Evolutionary conservation across 2,797 vertebrate genomes (phyloP).

Genomic region (Phataginus tricuspis): DNA sequence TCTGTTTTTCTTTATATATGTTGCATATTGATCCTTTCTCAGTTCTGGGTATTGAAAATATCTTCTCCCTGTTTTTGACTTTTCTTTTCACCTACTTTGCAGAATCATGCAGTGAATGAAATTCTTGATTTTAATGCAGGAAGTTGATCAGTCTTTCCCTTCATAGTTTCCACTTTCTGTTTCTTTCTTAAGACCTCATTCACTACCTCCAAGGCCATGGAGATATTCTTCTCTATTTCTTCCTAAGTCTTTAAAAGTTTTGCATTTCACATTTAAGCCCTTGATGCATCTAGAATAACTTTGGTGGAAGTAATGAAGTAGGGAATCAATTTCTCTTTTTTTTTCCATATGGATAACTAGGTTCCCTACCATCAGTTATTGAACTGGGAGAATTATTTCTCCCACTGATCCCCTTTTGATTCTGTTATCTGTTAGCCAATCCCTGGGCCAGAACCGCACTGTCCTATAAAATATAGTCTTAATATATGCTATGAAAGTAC

Average conservation of each 20-base stretch:
- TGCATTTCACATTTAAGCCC: not conserved
- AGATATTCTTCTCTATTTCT: not conserved
- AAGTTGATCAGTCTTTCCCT: not conserved
- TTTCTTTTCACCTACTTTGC: not conserved
- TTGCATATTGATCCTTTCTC: not conserved
- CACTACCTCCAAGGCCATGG: not conserved
- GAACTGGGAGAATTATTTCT: not conserved
- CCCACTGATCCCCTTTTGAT: not conserved
- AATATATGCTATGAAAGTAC: not conserved
- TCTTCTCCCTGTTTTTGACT: not conserved
- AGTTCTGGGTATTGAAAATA: not conserved
- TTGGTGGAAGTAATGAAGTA: not conserved
- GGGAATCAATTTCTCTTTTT: not conserved
- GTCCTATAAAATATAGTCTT: not conserved
- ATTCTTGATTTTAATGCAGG: not conserved
- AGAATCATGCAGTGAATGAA: not conserved
- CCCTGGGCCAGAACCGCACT: not conserved
- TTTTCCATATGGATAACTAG: not conserved
- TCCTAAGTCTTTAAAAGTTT: conserved; percentile 18
- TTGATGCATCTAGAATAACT: not conserved
- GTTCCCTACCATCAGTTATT: not conserved
- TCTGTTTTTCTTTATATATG: not conserved
- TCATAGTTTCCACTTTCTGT: not conserved
- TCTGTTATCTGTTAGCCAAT: not conserved
- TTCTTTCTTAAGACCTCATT: not conserved